Evolutionary conservation across 2,113 vertebrate species (phyloP).

Genomic region (Cricetomys ansorgei): DNA sequence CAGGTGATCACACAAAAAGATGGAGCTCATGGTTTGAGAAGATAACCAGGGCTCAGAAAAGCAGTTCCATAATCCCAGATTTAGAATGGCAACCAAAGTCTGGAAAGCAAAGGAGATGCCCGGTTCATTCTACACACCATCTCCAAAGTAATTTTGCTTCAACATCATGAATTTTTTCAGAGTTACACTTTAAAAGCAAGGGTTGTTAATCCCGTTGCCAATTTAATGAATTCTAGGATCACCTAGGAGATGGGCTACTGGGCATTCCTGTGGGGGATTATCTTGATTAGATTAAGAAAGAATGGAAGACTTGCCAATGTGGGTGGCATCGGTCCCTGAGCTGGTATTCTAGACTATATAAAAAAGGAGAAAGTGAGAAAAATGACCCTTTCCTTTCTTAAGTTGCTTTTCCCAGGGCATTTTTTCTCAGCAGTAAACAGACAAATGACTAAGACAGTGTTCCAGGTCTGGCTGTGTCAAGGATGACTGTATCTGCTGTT

Average conservation of each 20-base stretch:
- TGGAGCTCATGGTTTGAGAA: not conserved
- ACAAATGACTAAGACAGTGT: not conserved
- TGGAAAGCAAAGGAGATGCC: not conserved
- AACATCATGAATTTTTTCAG: not conserved
- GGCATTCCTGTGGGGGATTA: not conserved
- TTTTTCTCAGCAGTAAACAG: not conserved
- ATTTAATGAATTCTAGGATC: not conserved
- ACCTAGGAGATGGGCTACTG: not conserved
- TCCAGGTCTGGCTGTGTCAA: not conserved
- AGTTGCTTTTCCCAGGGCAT: not conserved
- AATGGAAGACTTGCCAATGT: not conserved
- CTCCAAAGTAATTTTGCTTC: not conserved
- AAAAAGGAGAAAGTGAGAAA: not conserved
- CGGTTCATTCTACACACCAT: not conserved
- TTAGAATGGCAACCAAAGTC: not conserved
- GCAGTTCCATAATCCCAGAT: not conserved
- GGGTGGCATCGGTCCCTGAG: not conserved
- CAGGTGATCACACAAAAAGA: too few relatives aligned
- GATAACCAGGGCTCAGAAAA: not conserved
- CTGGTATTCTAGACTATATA: not conserved
- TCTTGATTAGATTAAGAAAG: too few relatives aligned
- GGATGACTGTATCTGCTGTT: not conserved
- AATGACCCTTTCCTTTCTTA: not conserved
- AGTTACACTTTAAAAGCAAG: not conserved
- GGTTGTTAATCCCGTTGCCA: not conserved